Evolutionary conservation across 2,797 vertebrate genomes (phyloP).

Genomic region (Coranthus polyacanthus): DNA sequence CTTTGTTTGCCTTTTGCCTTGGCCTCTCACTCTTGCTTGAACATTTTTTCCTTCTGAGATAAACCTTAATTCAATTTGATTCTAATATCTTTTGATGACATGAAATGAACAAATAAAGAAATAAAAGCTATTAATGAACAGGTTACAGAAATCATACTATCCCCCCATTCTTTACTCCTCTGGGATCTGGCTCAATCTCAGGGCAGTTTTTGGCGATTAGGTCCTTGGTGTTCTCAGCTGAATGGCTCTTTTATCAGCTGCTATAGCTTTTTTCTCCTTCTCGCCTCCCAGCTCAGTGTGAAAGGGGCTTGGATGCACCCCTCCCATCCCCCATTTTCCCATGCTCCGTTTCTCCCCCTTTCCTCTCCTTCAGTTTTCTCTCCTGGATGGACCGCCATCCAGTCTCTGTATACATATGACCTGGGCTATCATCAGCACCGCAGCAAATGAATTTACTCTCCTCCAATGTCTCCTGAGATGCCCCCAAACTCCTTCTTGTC

Average conservation of each 20-base stretch:
- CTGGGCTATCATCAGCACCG: slow-evolving; percentile 61
- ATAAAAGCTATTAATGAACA: slow-evolving; percentile 63
- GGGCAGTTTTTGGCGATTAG: slow-evolving; percentile 81
- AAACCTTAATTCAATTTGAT: slow-evolving; percentile 68
- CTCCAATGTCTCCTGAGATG: slow-evolving; percentile 51
- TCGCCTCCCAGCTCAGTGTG: slow-evolving; percentile 62
- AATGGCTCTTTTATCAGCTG: slow-evolving; percentile 82
- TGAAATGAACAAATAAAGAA: slow-evolving; percentile 58
- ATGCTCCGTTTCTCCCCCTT: slow-evolving; percentile 61
- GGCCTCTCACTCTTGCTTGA: slow-evolving; percentile 2
- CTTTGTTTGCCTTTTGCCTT: neutral
- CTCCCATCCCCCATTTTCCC: slow-evolving; percentile 42
- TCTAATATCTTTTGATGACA: slow-evolving; percentile 59
- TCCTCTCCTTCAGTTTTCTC: slow-evolving; percentile 36
- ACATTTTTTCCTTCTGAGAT: slow-evolving; percentile 36
- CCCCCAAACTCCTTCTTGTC: slow-evolving; percentile 52
- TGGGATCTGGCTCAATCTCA: slow-evolving; percentile 76
- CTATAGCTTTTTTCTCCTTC: slow-evolving; percentile 61
- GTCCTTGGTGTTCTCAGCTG: slow-evolving; percentile 80
- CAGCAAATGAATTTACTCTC: slow-evolving; percentile 69
- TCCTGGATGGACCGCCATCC: slow-evolving; percentile 63
- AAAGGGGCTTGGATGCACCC: slow-evolving; percentile 48
- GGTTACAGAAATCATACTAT: slow-evolving; percentile 66
- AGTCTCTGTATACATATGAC: slow-evolving; percentile 73
- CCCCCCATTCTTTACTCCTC: slow-evolving; percentile 57